These are phyloP conservation scores for Cephalopholis sonnerati DNA, from an alignment of 2,113 vertebrate genomes.

Conservation along the genomic window DNA sequence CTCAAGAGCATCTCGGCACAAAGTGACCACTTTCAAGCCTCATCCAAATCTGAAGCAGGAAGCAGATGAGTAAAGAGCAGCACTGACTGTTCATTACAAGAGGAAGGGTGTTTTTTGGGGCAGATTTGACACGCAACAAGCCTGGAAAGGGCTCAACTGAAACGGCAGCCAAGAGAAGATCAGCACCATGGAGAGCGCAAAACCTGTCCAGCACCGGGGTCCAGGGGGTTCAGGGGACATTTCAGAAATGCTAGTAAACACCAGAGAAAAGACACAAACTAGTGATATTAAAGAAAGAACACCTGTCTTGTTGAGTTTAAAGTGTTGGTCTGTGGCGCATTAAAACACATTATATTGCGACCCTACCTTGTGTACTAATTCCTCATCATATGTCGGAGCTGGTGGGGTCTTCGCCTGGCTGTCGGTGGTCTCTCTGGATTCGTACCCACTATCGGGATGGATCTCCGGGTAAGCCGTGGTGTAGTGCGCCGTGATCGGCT, in stretches of 20 bases:
- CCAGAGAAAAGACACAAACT: too few species aligned
- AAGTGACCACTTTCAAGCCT: neutral
- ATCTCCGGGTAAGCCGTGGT: slow-evolving; percentile 78
- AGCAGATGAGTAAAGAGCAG: neutral
- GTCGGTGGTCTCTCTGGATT: slow-evolving; percentile 64
- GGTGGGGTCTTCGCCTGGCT: slow-evolving; percentile 52
- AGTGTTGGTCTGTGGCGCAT: neutral
- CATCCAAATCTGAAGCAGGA: neutral
- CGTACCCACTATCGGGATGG: slow-evolving; percentile 73
- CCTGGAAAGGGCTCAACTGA: slow-evolving; percentile 6
- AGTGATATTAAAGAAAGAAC: neutral
- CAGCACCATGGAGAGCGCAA: slow-evolving; percentile 63
- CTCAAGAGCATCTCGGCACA: neutral
- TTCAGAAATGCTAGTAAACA: neutral
- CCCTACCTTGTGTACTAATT: slow-evolving; percentile 86
- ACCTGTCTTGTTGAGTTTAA: neutral
- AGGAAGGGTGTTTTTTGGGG: neutral
- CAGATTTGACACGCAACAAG: neutral
- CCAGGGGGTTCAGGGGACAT: neutral
- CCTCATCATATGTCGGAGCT: slow-evolving; percentile 79
- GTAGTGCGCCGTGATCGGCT: slow-evolving; percentile 75
- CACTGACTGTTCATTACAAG: neutral
- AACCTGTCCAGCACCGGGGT: neutral
- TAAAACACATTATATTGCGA: neutral
- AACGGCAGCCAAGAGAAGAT: slow-evolving; percentile 21